phyloP scores from a whole-genome alignment of 2,888 invertebrate genomes.

The Trissoscelio sp. region DNA sequence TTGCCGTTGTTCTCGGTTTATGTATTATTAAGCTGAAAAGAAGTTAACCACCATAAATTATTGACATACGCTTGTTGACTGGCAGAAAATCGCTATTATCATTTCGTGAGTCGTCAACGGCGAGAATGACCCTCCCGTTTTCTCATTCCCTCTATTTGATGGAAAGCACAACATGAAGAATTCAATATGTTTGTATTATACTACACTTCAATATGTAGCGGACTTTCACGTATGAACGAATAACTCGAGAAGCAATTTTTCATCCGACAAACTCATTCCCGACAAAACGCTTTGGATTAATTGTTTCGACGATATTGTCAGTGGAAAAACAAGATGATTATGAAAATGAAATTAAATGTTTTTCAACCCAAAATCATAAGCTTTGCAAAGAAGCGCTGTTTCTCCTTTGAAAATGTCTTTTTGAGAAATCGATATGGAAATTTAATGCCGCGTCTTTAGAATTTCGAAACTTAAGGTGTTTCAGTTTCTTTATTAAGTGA shows the following conservation, averaged over 20 bases:
- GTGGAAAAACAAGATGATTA: too few relatives aligned
- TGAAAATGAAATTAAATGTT: too few relatives aligned
- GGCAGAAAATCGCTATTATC: conserved; percentile 40
- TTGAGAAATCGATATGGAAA: conserved; percentile 2
- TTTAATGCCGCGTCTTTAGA: background rate
- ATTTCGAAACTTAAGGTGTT: background rate
- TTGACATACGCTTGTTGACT: conserved; percentile 38
- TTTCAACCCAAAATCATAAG: conserved; percentile 14
- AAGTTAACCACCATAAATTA: conserved; percentile 32
- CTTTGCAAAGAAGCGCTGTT: background rate
- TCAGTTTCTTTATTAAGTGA: conserved; percentile 28
- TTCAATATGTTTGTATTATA: conserved; percentile 45
- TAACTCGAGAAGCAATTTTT: conserved; percentile 22
- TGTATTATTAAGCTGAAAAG: conserved; percentile 17
- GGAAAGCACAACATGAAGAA: conserved; percentile 33
- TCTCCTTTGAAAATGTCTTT: background rate
- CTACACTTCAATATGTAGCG: conserved; percentile 24
- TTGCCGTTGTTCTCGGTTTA: background rate
- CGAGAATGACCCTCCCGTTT: conserved; percentile 28
- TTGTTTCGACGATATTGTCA: background rate
- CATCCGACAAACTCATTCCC: conserved; percentile 8
- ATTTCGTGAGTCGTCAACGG: conserved; percentile 13
- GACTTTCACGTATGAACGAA: background rate
- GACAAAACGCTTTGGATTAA: conserved; percentile 9
- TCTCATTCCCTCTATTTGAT: conserved; percentile 14